phyloP scores from a whole-genome alignment of 2,888 invertebrate species.

The Charanyca ferruginea region DNA sequence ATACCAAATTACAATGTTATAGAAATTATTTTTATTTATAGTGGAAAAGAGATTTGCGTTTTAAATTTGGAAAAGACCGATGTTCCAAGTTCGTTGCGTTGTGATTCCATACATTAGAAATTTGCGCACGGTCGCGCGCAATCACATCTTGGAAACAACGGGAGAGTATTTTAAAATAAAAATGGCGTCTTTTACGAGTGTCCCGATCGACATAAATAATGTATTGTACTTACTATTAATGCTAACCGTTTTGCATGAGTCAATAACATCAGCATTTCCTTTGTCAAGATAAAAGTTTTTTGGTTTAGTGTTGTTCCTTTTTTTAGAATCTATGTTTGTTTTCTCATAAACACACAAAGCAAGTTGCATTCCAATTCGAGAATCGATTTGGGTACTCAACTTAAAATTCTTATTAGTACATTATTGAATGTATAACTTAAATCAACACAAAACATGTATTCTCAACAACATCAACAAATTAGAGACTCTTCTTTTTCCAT shows the following conservation, averaged over 20 bases:
- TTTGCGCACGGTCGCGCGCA: conserved; percentile 67
- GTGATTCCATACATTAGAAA: conserved; percentile 67
- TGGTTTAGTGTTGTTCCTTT: conserved; percentile 21
- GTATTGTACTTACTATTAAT: conserved; percentile 70
- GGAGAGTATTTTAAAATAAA: conserved; percentile 76
- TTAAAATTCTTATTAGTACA: too few relatives aligned
- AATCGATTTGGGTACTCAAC: neutral
- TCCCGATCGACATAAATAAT: conserved; percentile 72
- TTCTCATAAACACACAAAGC: neutral
- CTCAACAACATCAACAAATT: conserved; percentile 10
- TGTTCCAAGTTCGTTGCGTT: conserved; percentile 13
- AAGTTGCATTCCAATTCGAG: neutral
- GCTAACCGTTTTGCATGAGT: conserved; percentile 73
- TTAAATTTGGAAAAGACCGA: conserved; percentile 14
- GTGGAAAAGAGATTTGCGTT: conserved; percentile 11
- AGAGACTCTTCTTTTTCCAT: neutral
- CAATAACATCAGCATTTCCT: conserved; percentile 69
- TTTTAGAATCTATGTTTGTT: conserved; percentile 2
- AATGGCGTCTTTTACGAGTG: conserved; percentile 68
- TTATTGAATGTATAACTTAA: neutral
- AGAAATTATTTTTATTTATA: conserved; percentile 15
- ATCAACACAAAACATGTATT: conserved; percentile 1
- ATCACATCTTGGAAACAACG: conserved; percentile 74
- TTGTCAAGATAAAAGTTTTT: conserved; percentile 30
- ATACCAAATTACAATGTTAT: neutral